Evolutionary conservation across 2,888 invertebrate species (phyloP).

Genomic region (Nomada flava): DNA sequence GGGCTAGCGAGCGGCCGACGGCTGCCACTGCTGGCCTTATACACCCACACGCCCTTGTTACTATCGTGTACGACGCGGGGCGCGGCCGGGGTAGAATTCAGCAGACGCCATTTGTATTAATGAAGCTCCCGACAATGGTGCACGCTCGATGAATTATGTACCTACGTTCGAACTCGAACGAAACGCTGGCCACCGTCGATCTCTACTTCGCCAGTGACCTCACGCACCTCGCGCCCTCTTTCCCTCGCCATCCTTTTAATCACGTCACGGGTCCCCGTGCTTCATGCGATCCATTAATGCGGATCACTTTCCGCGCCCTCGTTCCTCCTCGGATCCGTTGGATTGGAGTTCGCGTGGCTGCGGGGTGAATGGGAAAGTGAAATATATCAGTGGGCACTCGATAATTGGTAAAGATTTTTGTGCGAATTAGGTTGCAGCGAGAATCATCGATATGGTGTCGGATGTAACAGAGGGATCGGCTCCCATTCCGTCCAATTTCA

Average conservation of each 20-base stretch:
- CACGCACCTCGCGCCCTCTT: slow-evolving; percentile 44
- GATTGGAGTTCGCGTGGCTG: neutral
- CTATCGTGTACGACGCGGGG: slow-evolving; percentile 62
- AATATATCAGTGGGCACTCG: too few species aligned
- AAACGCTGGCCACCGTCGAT: slow-evolving; percentile 73
- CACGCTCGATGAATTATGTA: slow-evolving; percentile 84
- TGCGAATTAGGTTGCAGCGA: too few species aligned
- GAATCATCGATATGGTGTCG: too few species aligned
- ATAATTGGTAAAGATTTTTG: too few species aligned
- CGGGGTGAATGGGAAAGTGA: neutral
- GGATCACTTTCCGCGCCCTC: neutral
- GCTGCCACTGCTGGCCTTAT: slow-evolving; percentile 21
- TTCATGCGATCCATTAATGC: slow-evolving; percentile 8
- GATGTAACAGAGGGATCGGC: too few species aligned
- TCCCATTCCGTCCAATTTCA: too few species aligned
- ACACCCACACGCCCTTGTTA: slow-evolving; percentile 63
- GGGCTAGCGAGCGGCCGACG: slow-evolving; percentile 35
- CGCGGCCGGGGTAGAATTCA: slow-evolving; percentile 80
- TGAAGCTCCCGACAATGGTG: slow-evolving; percentile 84
- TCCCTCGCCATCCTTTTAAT: slow-evolving; percentile 17
- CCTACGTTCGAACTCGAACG: slow-evolving; percentile 82
- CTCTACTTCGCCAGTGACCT: slow-evolving; percentile 67
- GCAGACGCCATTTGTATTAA: slow-evolving; percentile 85
- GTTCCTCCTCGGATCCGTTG: neutral
- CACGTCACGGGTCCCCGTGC: neutral